A percentile compares a stretch with the other conserved stretches of the same genome.
phyloP scores from a whole-genome alignment of 2,888 invertebrate genomes.

The Chymomyza caudatula region DNA sequence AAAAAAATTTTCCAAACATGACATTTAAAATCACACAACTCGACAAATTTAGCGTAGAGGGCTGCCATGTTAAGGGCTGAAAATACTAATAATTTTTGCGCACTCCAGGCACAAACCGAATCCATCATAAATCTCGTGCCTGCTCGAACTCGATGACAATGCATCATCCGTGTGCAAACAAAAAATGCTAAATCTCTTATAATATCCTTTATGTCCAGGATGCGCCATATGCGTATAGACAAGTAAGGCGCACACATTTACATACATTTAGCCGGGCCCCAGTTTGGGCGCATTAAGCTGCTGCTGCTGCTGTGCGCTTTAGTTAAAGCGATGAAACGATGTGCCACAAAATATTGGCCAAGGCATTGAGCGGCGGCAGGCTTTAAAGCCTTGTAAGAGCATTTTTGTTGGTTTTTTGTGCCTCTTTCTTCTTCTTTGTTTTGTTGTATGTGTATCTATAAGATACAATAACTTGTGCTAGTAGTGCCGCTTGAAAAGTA shows the following conservation, averaged over 20 bases:
- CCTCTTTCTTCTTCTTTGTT: conserved; percentile 14
- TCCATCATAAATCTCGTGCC: conserved; percentile 75
- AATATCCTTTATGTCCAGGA: conserved; percentile 73
- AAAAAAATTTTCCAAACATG: not conserved
- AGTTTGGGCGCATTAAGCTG: conserved; percentile 20
- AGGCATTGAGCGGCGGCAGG: conserved; percentile 7
- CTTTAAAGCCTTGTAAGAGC: conserved; percentile 13
- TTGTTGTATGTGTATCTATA: conserved; percentile 55
- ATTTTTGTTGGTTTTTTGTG: not conserved
- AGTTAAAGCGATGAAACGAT: conserved; percentile 55
- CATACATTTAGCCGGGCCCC: conserved; percentile 1
- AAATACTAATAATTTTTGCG: conserved; percentile 71
- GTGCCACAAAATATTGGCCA: conserved; percentile 31
- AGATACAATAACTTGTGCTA: conserved; percentile 70
- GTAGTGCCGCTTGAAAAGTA: conserved; percentile 63
- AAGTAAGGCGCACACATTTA: conserved; percentile 38
- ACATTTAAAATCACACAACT: not conserved
- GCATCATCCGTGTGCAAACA: conserved; percentile 76
- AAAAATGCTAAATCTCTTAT: conserved; percentile 72
- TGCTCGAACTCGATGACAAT: conserved; percentile 76
- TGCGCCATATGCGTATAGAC: conserved; percentile 65
- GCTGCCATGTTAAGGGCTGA: conserved; percentile 43
- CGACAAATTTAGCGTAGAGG: conserved; percentile 36
- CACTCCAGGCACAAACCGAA: conserved; percentile 71
- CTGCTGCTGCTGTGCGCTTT: conserved; percentile 16